phyloP scores from a whole-genome alignment of 37 sponge, comb jelly and placozoan genomes.

The Halisarca cf. caerulea region DNA sequence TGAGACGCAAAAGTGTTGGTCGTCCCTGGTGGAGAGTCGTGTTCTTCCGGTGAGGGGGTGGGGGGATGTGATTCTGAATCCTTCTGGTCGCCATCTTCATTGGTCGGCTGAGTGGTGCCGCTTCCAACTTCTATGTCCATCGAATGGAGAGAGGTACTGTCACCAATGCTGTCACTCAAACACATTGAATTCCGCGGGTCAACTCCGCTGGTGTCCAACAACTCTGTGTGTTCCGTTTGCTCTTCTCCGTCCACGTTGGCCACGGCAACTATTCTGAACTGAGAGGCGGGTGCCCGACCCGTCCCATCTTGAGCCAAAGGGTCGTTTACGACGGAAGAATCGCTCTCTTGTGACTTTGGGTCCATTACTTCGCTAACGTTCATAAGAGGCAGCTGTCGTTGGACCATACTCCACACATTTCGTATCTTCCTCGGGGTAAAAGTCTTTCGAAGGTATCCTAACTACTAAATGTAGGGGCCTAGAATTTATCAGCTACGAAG shows the following conservation, averaged over 20 bases:
- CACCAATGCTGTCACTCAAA: constrained; percentile 14
- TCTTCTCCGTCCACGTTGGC: constrained; percentile 25
- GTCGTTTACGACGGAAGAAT: not conserved
- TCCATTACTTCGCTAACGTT: not conserved
- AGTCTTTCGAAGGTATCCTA: too few species aligned
- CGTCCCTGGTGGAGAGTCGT: not conserved
- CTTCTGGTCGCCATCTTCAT: not conserved
- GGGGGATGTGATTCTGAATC: not conserved
- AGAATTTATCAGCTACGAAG: too few species aligned
- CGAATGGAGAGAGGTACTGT: constrained; percentile 2
- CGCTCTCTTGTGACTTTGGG: not conserved
- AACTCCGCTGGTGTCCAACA: not conserved
- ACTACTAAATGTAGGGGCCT: too few species aligned
- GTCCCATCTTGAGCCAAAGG: not conserved
- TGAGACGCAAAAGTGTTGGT: not conserved
- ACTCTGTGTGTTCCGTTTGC: not conserved
- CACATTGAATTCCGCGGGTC: not conserved
- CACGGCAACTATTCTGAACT: constrained; percentile 13
- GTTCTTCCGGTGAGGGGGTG: not conserved
- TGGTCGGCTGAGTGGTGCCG: not conserved
- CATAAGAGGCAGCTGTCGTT: not conserved
- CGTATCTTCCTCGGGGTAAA: not conserved
- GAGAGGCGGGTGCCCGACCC: not conserved
- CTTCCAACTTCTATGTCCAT: not conserved
- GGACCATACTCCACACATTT: not conserved